Base-by-base conservation (phyloP, 1,140 invertebrate species). In the Reticulitermes speratus region DNA sequence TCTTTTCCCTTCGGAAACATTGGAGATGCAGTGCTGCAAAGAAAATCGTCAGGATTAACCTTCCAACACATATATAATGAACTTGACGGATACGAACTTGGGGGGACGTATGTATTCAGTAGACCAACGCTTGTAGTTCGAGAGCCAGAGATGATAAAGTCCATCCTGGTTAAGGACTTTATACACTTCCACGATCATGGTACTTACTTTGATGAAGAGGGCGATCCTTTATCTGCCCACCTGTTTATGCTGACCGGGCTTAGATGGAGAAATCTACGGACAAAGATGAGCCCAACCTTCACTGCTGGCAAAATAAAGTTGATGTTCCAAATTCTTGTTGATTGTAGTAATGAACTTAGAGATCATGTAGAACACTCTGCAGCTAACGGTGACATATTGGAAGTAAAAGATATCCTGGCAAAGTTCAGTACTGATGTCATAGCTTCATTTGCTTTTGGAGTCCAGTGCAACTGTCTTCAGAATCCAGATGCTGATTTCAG, bases 371-470 rank as follows among this genome's bases (percentile, higher is more conserved):
- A 87, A 5, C n/a, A 85, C 14, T 16, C 84, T 32, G 87, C 89
- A 0, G 32, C 52, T 52, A 88, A 82, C n/a, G 87, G 85, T 9
- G 83, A 88, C 23, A 65, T 84, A 21, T 84, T 89, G 16, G 89
- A 89, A 38, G 44, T 87, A 2, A 87, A 55, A 85, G 86, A 87
- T 38, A 45, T 87, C 8, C 38, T 84, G 16, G 65, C 86, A 25
- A 91, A 91, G 88, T 94, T 92, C 85, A 92, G 91, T 16, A 93
- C 93, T 25, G 93, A 94, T 88, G 92, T 93, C 7, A 94, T 94
- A 14, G 91, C 91, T 32, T 91, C 91, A 0, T 93, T 92, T 87
- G 92, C 92, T 44, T 94, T 94, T 88, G 94, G 94, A 23, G 89
- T 94, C 8, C 91, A 93, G 81, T 91, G 91, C 38, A 91, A 93